Evolutionary conservation across 2,113 vertebrate genomes (phyloP).

Genomic region (Marmota flaviventris): DNA sequence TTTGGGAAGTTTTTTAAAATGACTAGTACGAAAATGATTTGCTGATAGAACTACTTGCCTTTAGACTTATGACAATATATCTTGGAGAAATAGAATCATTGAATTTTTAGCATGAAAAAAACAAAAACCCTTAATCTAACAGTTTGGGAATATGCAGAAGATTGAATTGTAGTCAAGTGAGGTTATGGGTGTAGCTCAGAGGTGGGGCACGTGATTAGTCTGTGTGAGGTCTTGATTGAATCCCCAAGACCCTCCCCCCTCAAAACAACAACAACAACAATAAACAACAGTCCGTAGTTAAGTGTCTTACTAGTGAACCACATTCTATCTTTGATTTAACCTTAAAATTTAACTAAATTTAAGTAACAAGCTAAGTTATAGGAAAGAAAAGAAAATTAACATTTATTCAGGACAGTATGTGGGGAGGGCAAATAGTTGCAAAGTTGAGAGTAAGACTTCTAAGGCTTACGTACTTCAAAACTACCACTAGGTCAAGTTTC

Average conservation of each 20-base stretch:
- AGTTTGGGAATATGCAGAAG: not conserved
- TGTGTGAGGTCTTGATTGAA: not conserved
- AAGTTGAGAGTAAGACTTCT: not conserved
- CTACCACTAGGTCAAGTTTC: not conserved
- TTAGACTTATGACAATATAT: not conserved
- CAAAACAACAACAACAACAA: not conserved
- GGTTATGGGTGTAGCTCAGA: too few species aligned
- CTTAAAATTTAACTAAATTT: not conserved
- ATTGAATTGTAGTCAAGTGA: not conserved
- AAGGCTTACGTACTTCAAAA: not conserved
- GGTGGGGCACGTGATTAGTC: not conserved
- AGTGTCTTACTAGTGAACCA: not conserved
- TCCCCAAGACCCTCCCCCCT: not conserved
- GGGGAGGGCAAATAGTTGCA: not conserved
- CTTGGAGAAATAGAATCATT: constrained; percentile 16
- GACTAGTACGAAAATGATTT: not conserved
- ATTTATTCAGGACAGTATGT: not conserved
- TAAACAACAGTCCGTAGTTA: not conserved
- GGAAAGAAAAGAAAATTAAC: constrained; percentile 4
- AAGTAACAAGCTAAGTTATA: not conserved
- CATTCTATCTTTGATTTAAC: not conserved
- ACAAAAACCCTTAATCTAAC: not conserved
- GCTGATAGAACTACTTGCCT: not conserved
- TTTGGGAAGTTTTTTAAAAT: not conserved
- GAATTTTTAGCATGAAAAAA: not conserved